phyloP scores from a whole-genome alignment of 2,888 invertebrate genomes.

The Norana najaformis region DNA sequence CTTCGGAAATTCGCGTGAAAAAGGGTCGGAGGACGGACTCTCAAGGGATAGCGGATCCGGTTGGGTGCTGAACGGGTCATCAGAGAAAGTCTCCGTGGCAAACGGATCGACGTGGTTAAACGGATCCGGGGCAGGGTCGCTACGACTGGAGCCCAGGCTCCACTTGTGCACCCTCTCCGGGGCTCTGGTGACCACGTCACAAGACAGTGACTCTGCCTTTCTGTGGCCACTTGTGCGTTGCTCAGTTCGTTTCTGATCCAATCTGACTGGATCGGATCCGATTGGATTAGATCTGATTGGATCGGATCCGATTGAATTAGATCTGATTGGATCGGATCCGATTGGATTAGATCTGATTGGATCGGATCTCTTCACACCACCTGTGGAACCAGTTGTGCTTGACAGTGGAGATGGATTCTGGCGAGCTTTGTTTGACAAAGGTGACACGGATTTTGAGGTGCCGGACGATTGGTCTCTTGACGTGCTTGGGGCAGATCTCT shows the following conservation, averaged over 20 bases:
- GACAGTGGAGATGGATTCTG: neutral
- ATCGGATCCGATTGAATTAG: neutral
- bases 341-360: too few relatives aligned
- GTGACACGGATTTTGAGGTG: neutral
- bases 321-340: neutral
- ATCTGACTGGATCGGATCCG: neutral
- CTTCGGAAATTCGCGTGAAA: slow-evolving; percentile 25
- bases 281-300: neutral
- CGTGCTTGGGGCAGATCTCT: neutral
- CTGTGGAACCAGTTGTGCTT: neutral
- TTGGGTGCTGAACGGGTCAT: slow-evolving; percentile 27
- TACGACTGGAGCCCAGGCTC: neutral
- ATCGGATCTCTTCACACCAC: neutral
- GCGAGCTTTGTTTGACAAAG: neutral
- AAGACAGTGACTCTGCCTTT: neutral
- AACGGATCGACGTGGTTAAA: slow-evolving; percentile 32
- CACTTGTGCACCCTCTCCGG: neutral
- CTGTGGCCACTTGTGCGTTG: neutral
- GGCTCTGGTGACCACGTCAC: neutral
- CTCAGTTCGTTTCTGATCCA: neutral
- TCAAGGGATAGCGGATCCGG: slow-evolving; percentile 32
- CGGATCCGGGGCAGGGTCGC: slow-evolving; percentile 15
- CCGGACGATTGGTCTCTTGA: neutral
- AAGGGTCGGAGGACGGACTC: slow-evolving; percentile 31
- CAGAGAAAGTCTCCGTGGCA: neutral